A percentile compares a stretch with the other conserved stretches of the same genome.
Conservation (phyloP, 2,113 vertebrate species). For the Aix galericulata region DNA sequence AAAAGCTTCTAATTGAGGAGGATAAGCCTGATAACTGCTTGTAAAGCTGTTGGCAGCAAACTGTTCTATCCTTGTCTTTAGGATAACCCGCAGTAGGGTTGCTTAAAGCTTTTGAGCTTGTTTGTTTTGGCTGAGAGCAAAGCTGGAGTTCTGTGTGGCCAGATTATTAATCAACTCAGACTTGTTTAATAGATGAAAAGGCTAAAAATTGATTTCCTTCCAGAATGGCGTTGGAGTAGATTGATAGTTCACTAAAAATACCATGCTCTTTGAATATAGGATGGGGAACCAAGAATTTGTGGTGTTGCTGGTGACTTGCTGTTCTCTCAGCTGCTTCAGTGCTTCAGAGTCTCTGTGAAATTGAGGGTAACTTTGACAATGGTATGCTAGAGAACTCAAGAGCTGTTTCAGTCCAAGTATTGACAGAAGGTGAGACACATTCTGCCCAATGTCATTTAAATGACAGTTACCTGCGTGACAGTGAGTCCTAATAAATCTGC, state of each 20-base stretch:
- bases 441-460: neutral
- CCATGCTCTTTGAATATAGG: neutral
- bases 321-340: neutral
- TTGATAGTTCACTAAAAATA: neutral
- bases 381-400: neutral
- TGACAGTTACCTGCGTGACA: neutral
- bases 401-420: neutral
- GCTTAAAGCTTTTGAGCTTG: constrained; percentile 8
- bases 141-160: neutral
- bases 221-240: neutral
- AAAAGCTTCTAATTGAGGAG: constrained; percentile 28
- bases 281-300: neutral
- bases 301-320: neutral
- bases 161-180: constrained; percentile 45
- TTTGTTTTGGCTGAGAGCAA: constrained; percentile 50
- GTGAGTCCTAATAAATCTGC: neutral
- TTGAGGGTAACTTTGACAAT: neutral
- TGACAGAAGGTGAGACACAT: neutral
- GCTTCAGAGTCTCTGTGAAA: neutral
- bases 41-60: constrained; percentile 31
- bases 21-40: constrained; percentile 25
- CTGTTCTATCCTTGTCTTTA: constrained; percentile 20
- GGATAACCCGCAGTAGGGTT: constrained; percentile 2
- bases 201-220: neutral
- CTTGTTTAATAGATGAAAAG: constrained; percentile 16